Conservation (phyloP, 1,140 invertebrate genomes). For the Drosophila novamexicana region DNA sequence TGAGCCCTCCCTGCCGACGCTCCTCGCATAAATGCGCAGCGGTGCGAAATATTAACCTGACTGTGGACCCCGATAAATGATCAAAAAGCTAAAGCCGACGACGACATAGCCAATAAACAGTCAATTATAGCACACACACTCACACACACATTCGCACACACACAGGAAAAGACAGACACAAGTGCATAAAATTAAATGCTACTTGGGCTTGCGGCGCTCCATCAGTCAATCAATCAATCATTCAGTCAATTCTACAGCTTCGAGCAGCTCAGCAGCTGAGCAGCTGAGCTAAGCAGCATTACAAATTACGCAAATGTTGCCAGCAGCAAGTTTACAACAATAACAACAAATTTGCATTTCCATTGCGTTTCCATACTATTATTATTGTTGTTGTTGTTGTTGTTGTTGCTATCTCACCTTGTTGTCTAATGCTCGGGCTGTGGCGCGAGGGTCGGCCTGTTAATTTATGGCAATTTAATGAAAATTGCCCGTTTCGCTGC, state of each 20-base stretch:
- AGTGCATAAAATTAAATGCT: slow-evolving; percentile 75
- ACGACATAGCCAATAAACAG: slow-evolving; percentile 76
- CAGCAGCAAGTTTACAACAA: slow-evolving; percentile 50
- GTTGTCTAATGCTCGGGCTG: slow-evolving; percentile 58
- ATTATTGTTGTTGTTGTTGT: slow-evolving; percentile 30
- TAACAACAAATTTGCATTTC: slow-evolving; percentile 50
- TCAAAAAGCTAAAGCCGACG: slow-evolving; percentile 64
- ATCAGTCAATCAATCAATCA: slow-evolving; percentile 48
- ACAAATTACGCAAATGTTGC: slow-evolving; percentile 74
- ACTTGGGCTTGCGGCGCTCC: slow-evolving; percentile 55
- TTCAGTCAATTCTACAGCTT: slow-evolving; percentile 45
- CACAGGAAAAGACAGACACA: slow-evolving; percentile 20
- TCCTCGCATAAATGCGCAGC: slow-evolving; percentile 45
- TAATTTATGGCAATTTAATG: slow-evolving; percentile 81
- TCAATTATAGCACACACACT: slow-evolving; percentile 63
- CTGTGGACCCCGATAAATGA: slow-evolving; percentile 65
- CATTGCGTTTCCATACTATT: slow-evolving; percentile 38
- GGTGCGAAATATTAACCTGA: slow-evolving; percentile 60
- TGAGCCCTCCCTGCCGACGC: slow-evolving; percentile 34
- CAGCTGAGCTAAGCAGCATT: slow-evolving; percentile 32
- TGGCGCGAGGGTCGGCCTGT: slow-evolving; percentile 33
- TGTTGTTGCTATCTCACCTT: slow-evolving; percentile 54
- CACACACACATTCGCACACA: not conserved
- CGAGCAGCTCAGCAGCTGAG: slow-evolving; percentile 35
- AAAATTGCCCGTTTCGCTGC: slow-evolving; percentile 49